These are phyloP conservation scores for Ammodytes dubius DNA, from an alignment of 2,113 vertebrate species.

Conservation along the genomic window DNA sequence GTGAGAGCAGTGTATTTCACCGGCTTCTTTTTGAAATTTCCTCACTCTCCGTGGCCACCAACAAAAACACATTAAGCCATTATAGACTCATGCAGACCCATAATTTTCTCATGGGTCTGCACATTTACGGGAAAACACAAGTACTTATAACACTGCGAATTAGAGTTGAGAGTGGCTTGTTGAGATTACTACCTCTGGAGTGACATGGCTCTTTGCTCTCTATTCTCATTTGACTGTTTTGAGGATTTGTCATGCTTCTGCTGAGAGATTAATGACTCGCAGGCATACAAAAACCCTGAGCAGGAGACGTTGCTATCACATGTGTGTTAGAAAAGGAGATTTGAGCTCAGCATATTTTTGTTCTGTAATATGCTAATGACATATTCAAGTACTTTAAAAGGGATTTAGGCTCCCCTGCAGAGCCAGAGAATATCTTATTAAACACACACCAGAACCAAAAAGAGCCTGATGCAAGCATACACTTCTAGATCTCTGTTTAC, in stretches of 20 bases:
- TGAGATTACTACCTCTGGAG: constrained; percentile 12
- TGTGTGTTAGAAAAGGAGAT: constrained; percentile 32
- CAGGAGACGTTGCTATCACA: constrained; percentile 28
- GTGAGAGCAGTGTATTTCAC: constrained; percentile 60
- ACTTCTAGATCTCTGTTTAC: constrained; percentile 41
- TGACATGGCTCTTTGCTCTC: not conserved
- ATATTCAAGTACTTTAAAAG: constrained; percentile 53
- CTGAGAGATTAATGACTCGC: constrained; percentile 37
- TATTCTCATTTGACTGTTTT: constrained; percentile 29
- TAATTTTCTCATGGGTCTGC: constrained; percentile 45
- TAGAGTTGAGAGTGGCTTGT: constrained; percentile 24
- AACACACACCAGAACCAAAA: constrained; percentile 25
- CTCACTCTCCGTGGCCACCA: constrained; percentile 54
- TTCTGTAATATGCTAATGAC: constrained; percentile 49
- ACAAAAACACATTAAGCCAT: constrained; percentile 71
- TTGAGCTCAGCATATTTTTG: constrained; percentile 37
- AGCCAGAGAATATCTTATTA: constrained; percentile 53
- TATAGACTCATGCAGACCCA: constrained; percentile 41
- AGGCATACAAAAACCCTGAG: constrained; percentile 26
- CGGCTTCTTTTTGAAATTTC: constrained; percentile 57
- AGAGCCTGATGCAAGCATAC: not conserved
- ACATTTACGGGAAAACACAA: constrained; percentile 33
- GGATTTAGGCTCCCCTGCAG: constrained; percentile 41
- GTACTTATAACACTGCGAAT: constrained; percentile 31
- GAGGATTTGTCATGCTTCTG: constrained; percentile 40